A percentile compares a stretch with the other conserved stretches of the same genome.
phyloP scores from a whole-genome alignment of 1,140 invertebrate species.

The Araneus ventricosus region DNA sequence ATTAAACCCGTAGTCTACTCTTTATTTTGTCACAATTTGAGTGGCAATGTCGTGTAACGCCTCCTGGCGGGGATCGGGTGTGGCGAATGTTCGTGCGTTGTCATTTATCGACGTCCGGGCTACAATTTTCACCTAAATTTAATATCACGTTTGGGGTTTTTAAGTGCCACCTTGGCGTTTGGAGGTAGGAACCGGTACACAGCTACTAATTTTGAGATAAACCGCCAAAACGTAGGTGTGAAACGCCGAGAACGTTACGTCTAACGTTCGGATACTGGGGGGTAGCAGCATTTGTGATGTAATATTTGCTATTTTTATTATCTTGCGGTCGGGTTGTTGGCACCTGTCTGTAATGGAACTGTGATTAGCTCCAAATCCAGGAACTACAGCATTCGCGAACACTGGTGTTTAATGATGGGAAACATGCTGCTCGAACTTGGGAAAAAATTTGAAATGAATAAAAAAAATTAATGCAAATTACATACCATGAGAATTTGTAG shows the following conservation, averaged over 20 bases:
- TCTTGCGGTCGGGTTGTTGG: slow-evolving; percentile 1
- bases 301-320: slow-evolving; percentile 52
- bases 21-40: slow-evolving; percentile 62
- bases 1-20: background rate
- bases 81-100: slow-evolving; percentile 61
- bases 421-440: background rate
- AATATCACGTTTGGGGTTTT: slow-evolving; percentile 43
- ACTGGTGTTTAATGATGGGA: background rate
- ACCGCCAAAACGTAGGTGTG: slow-evolving; percentile 66
- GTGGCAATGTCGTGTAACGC: slow-evolving; percentile 70
- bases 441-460: background rate
- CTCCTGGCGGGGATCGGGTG: slow-evolving; percentile 67
- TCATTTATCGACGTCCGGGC: slow-evolving; percentile 57
- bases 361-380: background rate
- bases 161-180: slow-evolving; percentile 55
- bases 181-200: slow-evolving; percentile 35
- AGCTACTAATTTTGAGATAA: slow-evolving; percentile 61
- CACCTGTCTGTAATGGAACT: slow-evolving; percentile 32
- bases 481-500: background rate
- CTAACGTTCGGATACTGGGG: background rate
- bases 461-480: slow-evolving; percentile 23
- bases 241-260: slow-evolving; percentile 8
- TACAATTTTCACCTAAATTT: slow-evolving; percentile 70
- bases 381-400: background rate
- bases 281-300: slow-evolving; percentile 34